Evolutionary conservation across 2,113 vertebrate species (phyloP).

Genomic region (Mixornis gularis): DNA sequence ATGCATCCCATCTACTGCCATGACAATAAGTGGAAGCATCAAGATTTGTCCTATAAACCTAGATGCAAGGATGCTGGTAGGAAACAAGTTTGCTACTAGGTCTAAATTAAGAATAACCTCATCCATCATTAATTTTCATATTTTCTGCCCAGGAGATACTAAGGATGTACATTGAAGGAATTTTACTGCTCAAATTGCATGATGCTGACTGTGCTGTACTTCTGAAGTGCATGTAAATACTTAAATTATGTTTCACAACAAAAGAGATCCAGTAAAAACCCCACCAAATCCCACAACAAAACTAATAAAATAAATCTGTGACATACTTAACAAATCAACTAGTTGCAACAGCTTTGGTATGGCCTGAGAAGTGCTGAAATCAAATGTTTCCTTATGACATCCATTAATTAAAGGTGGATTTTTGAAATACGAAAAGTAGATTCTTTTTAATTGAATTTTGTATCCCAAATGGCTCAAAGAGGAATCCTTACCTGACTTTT

Average conservation of each 20-base stretch:
- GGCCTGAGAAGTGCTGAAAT: background rate
- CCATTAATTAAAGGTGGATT: background rate
- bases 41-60: background rate
- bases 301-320: background rate
- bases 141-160: background rate
- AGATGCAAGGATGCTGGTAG: background rate
- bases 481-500: background rate
- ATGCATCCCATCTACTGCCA: background rate
- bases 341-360: background rate
- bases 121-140: background rate
- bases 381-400: background rate
- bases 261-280: background rate
- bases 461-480: background rate
- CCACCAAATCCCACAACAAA: background rate
- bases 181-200: rapidly evolving
- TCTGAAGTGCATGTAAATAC: background rate
- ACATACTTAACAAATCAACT: background rate
- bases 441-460: background rate
- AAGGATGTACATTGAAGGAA: background rate
- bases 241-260: background rate
- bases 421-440: background rate
- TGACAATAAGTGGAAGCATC: background rate
- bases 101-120: background rate
- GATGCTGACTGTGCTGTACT: background rate
- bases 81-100: background rate